A percentile compares a stretch with the other conserved stretches of the same genome.
These are phyloP conservation scores for Apotomis betuletana DNA, from an alignment of 2,888 invertebrate genomes.

Conservation along the genomic window DNA sequence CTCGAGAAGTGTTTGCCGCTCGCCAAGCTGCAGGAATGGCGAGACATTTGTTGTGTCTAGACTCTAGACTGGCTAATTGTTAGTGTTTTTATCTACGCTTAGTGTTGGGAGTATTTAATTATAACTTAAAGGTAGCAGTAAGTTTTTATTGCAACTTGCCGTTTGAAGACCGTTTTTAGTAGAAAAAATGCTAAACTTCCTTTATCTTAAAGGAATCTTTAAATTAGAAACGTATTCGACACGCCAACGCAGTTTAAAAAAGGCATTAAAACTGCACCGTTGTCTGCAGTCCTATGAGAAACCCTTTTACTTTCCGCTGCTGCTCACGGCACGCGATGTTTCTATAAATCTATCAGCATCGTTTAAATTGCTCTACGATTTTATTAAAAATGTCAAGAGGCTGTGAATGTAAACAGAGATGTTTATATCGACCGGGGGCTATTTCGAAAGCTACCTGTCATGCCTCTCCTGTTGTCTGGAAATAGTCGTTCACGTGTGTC, in stretches of 20 bases:
- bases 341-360: conserved; percentile 27
- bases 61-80: conserved; percentile 30
- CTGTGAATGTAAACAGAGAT: conserved; percentile 42
- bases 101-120: conserved; percentile 21
- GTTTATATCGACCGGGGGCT: conserved; percentile 53
- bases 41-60: conserved; percentile 37
- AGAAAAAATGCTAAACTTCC: conserved; percentile 6
- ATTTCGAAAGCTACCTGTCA: conserved; percentile 73
- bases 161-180: conserved; percentile 11
- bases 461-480: conserved; percentile 64
- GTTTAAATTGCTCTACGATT: conserved; percentile 31
- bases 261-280: conserved; percentile 13
- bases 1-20: conserved; percentile 16
- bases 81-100: conserved; percentile 26
- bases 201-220: background rate
- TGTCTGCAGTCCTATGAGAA: conserved; percentile 24
- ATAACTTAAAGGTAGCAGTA: conserved; percentile 4
- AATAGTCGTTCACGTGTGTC: conserved; percentile 71
- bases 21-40: conserved; percentile 29
- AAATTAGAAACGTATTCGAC: conserved; percentile 6
- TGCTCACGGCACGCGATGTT: conserved; percentile 15
- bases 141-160: conserved; percentile 12
- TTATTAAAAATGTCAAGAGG: conserved; percentile 36
- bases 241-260: conserved; percentile 22
- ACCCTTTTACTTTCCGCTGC: conserved; percentile 23